Conservation (phyloP, 1,140 invertebrate genomes). For the Triops cancriformis region DNA sequence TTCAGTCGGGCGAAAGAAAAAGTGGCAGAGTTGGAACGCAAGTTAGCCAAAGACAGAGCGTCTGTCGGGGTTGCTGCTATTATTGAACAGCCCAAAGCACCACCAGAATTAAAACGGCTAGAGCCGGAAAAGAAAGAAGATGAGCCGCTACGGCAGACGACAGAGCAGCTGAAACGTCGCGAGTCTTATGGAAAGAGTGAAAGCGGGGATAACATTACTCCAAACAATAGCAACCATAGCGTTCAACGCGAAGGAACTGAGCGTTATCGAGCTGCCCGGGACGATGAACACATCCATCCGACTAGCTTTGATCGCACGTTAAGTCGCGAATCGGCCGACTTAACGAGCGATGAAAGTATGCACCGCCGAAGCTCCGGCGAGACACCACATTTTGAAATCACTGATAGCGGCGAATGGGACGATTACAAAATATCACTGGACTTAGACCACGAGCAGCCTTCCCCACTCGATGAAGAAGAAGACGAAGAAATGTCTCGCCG, state of each 20-base stretch:
- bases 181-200: neutral
- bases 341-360: constrained; percentile 1
- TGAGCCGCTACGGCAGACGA: neutral
- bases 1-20: neutral
- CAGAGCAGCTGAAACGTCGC: neutral
- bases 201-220: neutral
- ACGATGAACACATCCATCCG: neutral
- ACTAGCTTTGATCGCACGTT: neutral
- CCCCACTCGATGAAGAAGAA: constrained; percentile 17
- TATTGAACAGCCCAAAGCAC: neutral
- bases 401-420: constrained; percentile 25
- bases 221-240: neutral
- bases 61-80: neutral
- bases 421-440: constrained; percentile 5
- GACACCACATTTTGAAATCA: neutral
- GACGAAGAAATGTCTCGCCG: constrained; percentile 24
- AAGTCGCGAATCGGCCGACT: constrained; percentile 3
- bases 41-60: neutral
- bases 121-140: neutral
- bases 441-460: neutral
- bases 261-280: neutral
- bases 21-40: neutral
- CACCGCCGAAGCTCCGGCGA: neutral
- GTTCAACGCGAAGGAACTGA: neutral
- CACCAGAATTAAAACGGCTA: neutral